These are phyloP conservation scores for Prionace glauca DNA, from an alignment of 2,797 vertebrate genomes.

Conservation along the genomic window DNA sequence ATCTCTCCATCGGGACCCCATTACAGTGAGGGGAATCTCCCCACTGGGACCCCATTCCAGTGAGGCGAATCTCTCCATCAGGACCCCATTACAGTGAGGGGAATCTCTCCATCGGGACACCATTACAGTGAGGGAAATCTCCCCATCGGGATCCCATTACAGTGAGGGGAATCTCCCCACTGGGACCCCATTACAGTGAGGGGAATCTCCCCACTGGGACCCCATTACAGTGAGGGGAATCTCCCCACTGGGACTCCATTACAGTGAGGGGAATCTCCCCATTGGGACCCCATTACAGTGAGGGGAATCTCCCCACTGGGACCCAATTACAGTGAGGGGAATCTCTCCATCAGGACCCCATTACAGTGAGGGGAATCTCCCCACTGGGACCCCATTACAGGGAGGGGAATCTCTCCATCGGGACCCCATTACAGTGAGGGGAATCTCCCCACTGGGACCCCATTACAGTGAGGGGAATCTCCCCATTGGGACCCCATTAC, in stretches of 20 bases:
- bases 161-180: neutral
- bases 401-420: neutral
- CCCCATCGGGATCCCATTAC: too few relatives aligned
- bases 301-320: too few relatives aligned
- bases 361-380: neutral
- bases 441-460: neutral
- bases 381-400: neutral
- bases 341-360: neutral
- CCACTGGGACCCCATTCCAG: neutral
- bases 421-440: neutral
- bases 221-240: too few relatives aligned
- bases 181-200: too few relatives aligned
- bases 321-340: too few relatives aligned
- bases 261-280: too few relatives aligned
- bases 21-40: neutral
- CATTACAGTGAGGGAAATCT: too few relatives aligned
- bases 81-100: neutral
- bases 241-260: too few relatives aligned
- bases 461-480: neutral
- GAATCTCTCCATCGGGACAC: neutral
- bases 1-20: too few relatives aligned
- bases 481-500: neutral
- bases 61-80: too few relatives aligned
- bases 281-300: too few relatives aligned
- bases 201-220: too few relatives aligned